A percentile compares a stretch with the other conserved stretches of the same genome.
phyloP scores from a whole-genome alignment of 2,888 invertebrate species.

The Xylota sylvarum region DNA sequence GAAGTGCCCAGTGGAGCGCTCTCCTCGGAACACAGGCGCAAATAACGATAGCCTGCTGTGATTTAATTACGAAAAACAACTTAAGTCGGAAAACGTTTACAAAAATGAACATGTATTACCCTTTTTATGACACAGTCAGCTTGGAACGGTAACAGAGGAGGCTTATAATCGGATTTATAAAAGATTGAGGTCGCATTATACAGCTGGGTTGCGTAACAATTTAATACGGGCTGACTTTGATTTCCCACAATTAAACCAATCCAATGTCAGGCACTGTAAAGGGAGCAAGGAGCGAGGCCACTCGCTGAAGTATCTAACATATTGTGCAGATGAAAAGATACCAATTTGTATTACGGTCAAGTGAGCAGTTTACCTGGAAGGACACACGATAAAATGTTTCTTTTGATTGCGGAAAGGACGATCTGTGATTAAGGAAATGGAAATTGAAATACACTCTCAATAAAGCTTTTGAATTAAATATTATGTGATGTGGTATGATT shows the following conservation, averaged over 20 bases:
- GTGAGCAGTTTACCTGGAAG: neutral
- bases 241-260: neutral
- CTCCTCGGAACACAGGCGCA: neutral
- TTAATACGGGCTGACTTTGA: slow-evolving; percentile 1
- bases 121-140: neutral
- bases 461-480: neutral
- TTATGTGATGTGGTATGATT: neutral
- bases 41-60: slow-evolving; percentile 22
- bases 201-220: neutral
- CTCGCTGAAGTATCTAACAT: neutral
- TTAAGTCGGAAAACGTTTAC: slow-evolving; percentile 26
- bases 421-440: slow-evolving; percentile 1
- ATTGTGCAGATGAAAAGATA: neutral
- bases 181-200: neutral
- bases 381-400: neutral
- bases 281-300: neutral
- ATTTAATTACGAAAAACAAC: slow-evolving; percentile 28
- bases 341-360: neutral
- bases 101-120: slow-evolving; percentile 24
- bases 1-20: slow-evolving; percentile 11
- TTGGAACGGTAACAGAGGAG: neutral
- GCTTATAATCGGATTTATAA: neutral
- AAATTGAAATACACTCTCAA: neutral
- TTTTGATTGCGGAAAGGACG: neutral
- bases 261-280: neutral